Evolutionary conservation across 2,888 invertebrate genomes (phyloP).

Genomic region (Teinopalpus imperialis): DNA sequence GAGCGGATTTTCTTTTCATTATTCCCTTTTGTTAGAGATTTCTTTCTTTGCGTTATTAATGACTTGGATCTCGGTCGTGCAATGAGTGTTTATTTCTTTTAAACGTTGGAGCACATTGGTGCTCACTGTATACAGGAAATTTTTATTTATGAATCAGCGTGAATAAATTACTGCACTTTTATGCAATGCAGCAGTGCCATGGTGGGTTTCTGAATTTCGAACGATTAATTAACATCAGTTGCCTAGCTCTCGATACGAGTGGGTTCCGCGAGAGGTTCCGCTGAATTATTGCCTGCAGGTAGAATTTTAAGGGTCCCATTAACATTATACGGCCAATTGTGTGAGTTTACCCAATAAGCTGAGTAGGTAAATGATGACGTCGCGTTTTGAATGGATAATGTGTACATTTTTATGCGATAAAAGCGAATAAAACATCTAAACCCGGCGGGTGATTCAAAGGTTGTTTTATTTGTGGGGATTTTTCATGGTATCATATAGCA

Average conservation of each 20-base stretch:
- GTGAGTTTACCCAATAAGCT: conserved; percentile 41
- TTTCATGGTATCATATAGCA: conserved; percentile 59
- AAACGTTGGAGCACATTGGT: conserved; percentile 41
- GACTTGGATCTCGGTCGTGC: conserved; percentile 46
- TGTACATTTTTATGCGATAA: conserved; percentile 47
- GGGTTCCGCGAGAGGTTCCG: conserved; percentile 27
- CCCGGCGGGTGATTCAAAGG: conserved; percentile 41
- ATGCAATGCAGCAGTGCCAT: conserved; percentile 8
- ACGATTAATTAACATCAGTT: conserved; percentile 16
- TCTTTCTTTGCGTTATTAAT: conserved; percentile 50
- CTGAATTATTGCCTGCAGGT: conserved; percentile 32
- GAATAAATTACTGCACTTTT: background rate
- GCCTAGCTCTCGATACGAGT: background rate
- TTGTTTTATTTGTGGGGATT: conserved; percentile 62
- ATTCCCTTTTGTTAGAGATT: conserved; percentile 39
- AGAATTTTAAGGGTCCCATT: conserved; percentile 46
- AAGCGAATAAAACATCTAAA: conserved; percentile 37
- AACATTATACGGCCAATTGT: conserved; percentile 47
- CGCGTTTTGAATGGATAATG: conserved; percentile 40
- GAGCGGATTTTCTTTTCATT: conserved; percentile 35
- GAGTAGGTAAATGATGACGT: conserved; percentile 48
- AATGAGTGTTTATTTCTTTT: conserved; percentile 52
- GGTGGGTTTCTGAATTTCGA: conserved; percentile 14
- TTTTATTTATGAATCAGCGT: conserved; percentile 8
- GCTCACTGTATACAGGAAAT: conserved; percentile 30